phyloP scores from a whole-genome alignment of 1,140 invertebrate species.

The Dendrolimus kikuchii region DNA sequence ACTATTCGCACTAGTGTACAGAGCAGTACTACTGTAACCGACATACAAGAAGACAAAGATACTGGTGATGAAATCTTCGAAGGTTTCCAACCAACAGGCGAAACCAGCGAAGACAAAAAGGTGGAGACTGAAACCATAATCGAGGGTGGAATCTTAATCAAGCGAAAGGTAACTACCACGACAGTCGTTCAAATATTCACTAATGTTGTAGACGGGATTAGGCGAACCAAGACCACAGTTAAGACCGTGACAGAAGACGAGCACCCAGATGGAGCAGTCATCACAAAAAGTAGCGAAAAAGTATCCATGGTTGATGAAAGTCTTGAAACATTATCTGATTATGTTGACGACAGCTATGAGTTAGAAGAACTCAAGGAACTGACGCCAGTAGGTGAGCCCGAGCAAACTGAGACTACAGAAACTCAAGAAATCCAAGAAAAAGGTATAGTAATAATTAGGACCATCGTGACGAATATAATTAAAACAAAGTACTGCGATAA shows the following conservation, averaged over 20 bases:
- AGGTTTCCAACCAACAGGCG: conserved; percentile 34
- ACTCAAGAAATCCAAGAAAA: conserved; percentile 42
- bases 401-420: conserved; percentile 32
- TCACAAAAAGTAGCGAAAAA: conserved; percentile 54
- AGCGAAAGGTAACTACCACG: conserved; percentile 49
- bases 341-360: conserved; percentile 24
- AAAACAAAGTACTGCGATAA: conserved; percentile 30
- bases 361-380: conserved; percentile 44
- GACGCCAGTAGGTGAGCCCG: conserved; percentile 34
- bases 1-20: no score
- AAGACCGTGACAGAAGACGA: conserved; percentile 57
- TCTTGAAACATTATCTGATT: conserved; percentile 6
- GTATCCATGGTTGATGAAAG: conserved; percentile 38
- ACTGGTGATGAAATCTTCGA: conserved; percentile 34
- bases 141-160: conserved; percentile 40
- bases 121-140: conserved; percentile 37
- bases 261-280: conserved; percentile 55
- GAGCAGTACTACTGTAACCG: no score
- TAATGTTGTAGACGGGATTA: conserved; percentile 28
- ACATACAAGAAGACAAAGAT: conserved; percentile 5
- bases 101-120: conserved; percentile 38
- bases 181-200: conserved; percentile 40
- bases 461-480: conserved; percentile 11
- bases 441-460: conserved; percentile 41
- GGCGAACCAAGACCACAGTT: conserved; percentile 49